Evolutionary conservation across 2,797 vertebrate genomes (phyloP), one percentile per base, ranked within the genome.

Genomic region (Enteromius fasciolatus): DNA sequence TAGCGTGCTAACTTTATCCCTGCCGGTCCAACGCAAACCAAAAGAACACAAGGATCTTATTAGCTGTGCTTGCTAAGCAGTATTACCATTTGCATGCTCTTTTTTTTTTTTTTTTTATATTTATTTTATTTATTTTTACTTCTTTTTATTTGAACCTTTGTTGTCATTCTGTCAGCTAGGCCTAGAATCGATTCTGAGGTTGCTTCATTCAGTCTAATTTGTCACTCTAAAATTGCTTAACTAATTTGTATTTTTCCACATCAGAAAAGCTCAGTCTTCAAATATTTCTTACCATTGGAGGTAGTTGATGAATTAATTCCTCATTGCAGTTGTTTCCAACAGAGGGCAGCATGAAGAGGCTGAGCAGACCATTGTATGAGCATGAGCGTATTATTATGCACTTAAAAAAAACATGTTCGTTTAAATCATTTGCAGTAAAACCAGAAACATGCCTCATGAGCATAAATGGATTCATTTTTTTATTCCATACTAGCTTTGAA

Each of bases 1-100:
- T 57, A 75, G 73, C 50, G 20, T 61, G 57, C 39, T 63, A 31
- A 75, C 50, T 75, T 57, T 54, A 52, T n/a, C 33, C 7, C 10
- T 23, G 50, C 50, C 39, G 33, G 31, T 23, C 33, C 36, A 11
- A 8, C 31, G 31, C 25, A 63, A 33, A 39, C 33, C 50, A 39
- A 18, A 52, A 36, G 10, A 73, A 52, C 20, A 5, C 28, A 20
- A 33, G 28, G 10, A 3, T 7, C 18, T n/a, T 73, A 33, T 39
- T 39, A 23, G 70, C 46, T 0, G 4, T 50, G 44, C 9, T 72
- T 50, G 9, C 25, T 50, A 46, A 23, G 25, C 46, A 50, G 8
- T 20, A 14, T 73, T 72, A 50, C 17, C 28, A 15, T 20, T 69
- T 1, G 36, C 7, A 17, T 36, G 23, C 41, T 44, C 10, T 44